phyloP scores from a whole-genome alignment of 1,140 invertebrate genomes.

The Neuroterus valhalla region DNA sequence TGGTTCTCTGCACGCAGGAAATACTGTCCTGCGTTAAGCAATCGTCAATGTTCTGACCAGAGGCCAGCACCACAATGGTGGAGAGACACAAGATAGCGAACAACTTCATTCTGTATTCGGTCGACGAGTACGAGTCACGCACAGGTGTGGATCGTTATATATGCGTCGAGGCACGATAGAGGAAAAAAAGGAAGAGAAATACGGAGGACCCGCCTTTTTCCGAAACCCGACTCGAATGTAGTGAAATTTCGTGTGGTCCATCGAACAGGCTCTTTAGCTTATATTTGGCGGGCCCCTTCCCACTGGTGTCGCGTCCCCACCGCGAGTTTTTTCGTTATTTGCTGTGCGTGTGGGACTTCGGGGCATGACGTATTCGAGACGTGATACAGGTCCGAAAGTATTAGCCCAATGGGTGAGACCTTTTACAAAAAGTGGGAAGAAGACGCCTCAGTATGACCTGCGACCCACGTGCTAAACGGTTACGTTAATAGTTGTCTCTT shows the following conservation, averaged over 20 bases:
- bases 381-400: constrained; percentile 37
- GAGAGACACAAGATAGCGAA: constrained; percentile 53
- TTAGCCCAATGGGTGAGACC: constrained; percentile 42
- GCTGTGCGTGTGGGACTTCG: constrained; percentile 56
- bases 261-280: constrained; percentile 72
- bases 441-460: constrained; percentile 48
- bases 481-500: not conserved
- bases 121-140: constrained; percentile 40
- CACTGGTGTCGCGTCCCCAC: constrained; percentile 54
- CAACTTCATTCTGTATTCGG: constrained; percentile 57
- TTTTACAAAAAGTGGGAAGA: constrained; percentile 34
- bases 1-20: constrained; percentile 78
- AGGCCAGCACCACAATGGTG: constrained; percentile 51
- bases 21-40: constrained; percentile 81
- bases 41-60: constrained; percentile 70
- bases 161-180: constrained; percentile 18
- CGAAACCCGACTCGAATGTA: constrained; percentile 61
- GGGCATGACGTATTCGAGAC: constrained; percentile 40
- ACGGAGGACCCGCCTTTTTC: constrained; percentile 45
- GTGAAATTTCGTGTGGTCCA: constrained; percentile 74
- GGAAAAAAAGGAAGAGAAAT: constrained; percentile 31
- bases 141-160: constrained; percentile 34
- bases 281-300: constrained; percentile 69
- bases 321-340: constrained; percentile 62
- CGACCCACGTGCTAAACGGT: constrained; percentile 42